These are phyloP conservation scores for Mylabris sibirica DNA, from an alignment of 2,888 invertebrate species.

Conservation along the genomic window DNA sequence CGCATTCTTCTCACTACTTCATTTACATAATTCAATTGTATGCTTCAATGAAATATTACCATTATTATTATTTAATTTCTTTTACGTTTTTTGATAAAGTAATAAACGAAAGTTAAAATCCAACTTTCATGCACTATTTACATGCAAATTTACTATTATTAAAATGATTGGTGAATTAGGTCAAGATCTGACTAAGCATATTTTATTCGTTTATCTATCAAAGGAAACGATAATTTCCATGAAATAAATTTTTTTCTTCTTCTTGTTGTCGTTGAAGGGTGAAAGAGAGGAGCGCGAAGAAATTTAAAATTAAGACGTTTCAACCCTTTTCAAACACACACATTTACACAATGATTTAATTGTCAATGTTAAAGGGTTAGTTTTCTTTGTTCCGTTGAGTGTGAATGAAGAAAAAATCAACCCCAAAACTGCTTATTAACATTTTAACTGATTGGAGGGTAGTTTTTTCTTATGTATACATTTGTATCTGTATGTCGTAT, in stretches of 20 bases:
- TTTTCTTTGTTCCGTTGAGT: not conserved
- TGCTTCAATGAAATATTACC: not conserved
- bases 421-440: slow-evolving; percentile 31
- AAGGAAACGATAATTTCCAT: slow-evolving; percentile 33
- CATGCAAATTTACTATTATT: slow-evolving; percentile 10
- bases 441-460: slow-evolving; percentile 27
- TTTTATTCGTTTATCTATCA: slow-evolving; percentile 10
- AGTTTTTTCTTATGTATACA: not conserved
- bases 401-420: slow-evolving; percentile 1
- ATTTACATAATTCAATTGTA: not conserved
- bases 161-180: not conserved
- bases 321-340: slow-evolving; percentile 25
- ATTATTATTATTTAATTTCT: no score
- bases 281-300: no score
- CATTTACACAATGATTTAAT: slow-evolving; percentile 23
- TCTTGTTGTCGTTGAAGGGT: no score
- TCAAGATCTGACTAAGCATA: slow-evolving; percentile 21
- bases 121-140: slow-evolving; percentile 17
- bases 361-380: slow-evolving; percentile 22
- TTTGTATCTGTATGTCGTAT: no score
- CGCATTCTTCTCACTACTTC: not conserved
- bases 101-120: slow-evolving; percentile 1
- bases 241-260: slow-evolving; percentile 21
- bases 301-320: slow-evolving; percentile 25
- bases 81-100: not conserved